Evolutionary conservation across 2,113 vertebrate genomes (phyloP).

Genomic region (Hypanus sabinus): DNA sequence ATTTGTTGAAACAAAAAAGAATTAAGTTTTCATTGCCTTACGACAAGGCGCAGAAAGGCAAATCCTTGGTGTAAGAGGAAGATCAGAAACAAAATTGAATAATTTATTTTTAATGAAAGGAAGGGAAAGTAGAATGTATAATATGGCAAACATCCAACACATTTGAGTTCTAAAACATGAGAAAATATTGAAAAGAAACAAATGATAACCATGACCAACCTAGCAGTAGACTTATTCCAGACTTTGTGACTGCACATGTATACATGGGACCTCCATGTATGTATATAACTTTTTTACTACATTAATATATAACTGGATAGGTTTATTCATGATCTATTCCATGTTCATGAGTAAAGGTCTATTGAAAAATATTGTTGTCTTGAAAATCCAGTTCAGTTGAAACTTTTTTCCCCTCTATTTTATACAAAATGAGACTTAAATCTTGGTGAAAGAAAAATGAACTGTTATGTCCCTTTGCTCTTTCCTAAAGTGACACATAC

Average conservation of each 20-base stretch:
- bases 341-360: constrained; percentile 5
- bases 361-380: neutral
- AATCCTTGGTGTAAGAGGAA: neutral
- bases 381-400: neutral
- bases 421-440: neutral
- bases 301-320: neutral
- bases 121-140: neutral
- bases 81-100: neutral
- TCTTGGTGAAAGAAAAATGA: neutral
- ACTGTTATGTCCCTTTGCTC: neutral
- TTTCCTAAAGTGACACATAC: constrained; percentile 34
- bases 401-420: neutral
- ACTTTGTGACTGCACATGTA: neutral
- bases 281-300: neutral
- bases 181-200: neutral
- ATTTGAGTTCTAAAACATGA: neutral
- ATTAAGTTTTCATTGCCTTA: neutral
- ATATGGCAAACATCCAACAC: neutral
- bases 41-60: neutral
- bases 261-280: neutral
- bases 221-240: neutral
- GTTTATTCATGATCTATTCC: neutral
- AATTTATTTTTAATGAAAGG: neutral
- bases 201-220: neutral
- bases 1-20: neutral